These are phyloP conservation scores for Ranitomeya imitator DNA, from an alignment of 2,113 vertebrate genomes.

Conservation along the genomic window DNA sequence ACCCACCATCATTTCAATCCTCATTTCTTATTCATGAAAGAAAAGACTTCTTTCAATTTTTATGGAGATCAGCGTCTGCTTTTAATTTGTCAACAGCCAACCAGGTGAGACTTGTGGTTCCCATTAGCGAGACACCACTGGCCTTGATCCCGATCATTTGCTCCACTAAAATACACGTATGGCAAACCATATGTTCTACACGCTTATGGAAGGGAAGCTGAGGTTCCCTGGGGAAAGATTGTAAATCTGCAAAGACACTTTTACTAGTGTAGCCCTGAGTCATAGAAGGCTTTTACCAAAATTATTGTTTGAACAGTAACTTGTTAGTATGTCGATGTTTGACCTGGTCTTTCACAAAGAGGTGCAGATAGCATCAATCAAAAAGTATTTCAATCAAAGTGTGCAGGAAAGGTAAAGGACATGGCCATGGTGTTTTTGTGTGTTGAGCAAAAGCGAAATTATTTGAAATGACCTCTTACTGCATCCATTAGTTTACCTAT, in stretches of 20 bases:
- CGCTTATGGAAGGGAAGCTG: not conserved
- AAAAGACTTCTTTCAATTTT: constrained; percentile 16
- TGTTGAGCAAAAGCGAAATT: not conserved
- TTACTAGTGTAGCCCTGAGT: constrained; percentile 53
- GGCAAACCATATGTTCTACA: constrained; percentile 30
- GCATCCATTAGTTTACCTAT: not conserved
- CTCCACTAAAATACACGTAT: constrained; percentile 22
- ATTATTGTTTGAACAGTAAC: constrained; percentile 48
- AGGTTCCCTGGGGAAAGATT: constrained; percentile 14
- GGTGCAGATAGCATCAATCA: constrained; percentile 23
- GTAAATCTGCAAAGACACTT: constrained; percentile 50
- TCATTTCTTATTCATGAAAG: not conserved
- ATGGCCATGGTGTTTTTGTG: not conserved
- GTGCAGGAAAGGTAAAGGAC: not conserved
- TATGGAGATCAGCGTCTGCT: constrained; percentile 22
- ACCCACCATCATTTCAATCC: not conserved
- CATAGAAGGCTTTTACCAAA: constrained; percentile 52
- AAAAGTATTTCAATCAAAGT: constrained; percentile 9
- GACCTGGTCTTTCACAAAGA: constrained; percentile 32
- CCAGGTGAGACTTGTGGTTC: constrained; percentile 31
- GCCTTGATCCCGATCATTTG: constrained; percentile 27
- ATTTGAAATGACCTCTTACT: not conserved
- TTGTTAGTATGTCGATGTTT: constrained; percentile 50
- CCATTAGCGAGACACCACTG: constrained; percentile 30
- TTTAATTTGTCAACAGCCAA: constrained; percentile 24